A percentile compares a stretch with the other conserved stretches of the same genome.
phyloP scores from a whole-genome alignment of 2,888 invertebrate species.

The Halictus ligatus region DNA sequence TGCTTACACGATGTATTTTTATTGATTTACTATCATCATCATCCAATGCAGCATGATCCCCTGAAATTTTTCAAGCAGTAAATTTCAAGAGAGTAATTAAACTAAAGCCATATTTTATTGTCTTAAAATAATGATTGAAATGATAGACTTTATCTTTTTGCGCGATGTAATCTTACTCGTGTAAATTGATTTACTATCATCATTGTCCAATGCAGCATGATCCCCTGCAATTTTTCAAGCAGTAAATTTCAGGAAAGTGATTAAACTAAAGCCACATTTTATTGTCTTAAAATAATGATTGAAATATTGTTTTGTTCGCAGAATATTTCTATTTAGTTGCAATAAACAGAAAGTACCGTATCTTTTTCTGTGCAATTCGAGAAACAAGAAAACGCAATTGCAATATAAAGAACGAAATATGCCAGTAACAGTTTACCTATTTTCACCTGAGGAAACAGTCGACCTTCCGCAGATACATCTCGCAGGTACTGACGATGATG shows the following conservation, averaged over 20 bases:
- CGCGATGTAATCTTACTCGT: no score
- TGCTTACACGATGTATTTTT: no score
- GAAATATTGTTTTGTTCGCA: background rate
- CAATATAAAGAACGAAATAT: background rate
- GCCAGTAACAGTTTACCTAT: background rate
- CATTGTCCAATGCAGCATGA: background rate
- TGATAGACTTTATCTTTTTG: background rate
- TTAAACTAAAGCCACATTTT: no score
- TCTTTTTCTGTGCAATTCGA: background rate
- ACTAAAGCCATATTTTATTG: no score
- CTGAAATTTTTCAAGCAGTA: no score
- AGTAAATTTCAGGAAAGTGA: no score
- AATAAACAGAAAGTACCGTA: background rate
- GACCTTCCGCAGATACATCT: background rate
- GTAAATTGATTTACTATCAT: background rate
- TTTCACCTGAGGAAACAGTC: conserved; percentile 2
- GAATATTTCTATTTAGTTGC: background rate
- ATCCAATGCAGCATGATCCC: background rate
- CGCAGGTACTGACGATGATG: background rate
- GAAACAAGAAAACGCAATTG: background rate
- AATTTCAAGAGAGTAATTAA: no score
- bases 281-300: no score
- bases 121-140: background rate
- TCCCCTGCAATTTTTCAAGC: no score
- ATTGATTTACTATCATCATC: background rate